Percentiles rank a stretch among this genome's conserved stretches.
These are phyloP conservation scores for Anoplius nigerrimus DNA, from an alignment of 2,888 invertebrate species.

Conservation along the genomic window DNA sequence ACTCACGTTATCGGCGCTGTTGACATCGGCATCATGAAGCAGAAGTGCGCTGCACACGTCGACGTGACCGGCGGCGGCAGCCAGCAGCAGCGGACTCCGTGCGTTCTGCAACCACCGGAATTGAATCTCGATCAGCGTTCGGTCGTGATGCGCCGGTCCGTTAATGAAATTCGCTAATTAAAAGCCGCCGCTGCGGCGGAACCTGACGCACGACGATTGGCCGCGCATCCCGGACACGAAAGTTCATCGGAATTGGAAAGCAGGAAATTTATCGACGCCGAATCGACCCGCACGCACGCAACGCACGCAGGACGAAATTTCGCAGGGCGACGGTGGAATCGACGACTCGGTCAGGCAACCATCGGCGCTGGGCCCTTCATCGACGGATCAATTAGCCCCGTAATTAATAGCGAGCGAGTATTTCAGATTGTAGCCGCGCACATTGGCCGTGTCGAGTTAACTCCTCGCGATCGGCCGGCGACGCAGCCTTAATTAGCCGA, in stretches of 20 bases:
- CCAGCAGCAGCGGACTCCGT: conserved; percentile 76
- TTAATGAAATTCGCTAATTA: not conserved
- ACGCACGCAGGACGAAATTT: not conserved
- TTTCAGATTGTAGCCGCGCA: conserved; percentile 39
- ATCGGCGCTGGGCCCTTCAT: conserved; percentile 19
- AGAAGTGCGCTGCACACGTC: conserved; percentile 76
- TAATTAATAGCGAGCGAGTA: conserved; percentile 49
- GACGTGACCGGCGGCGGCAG: conserved; percentile 77
- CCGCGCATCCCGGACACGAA: not conserved
- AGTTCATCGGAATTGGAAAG: not conserved
- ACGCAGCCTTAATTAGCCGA: conserved; percentile 40
- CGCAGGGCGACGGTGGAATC: not conserved
- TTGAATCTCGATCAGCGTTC: no score
- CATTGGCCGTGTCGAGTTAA: conserved; percentile 46
- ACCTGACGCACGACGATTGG: no score
- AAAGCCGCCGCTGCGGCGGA: not conserved
- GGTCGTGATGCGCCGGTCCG: not conserved
- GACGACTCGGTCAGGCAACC: not conserved
- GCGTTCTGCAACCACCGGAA: conserved; percentile 66
- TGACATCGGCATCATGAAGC: conserved; percentile 75
- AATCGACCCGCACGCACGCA: no score
- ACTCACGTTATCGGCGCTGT: conserved; percentile 77
- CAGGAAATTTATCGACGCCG: no score
- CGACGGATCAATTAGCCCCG: conserved; percentile 45
- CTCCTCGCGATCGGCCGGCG: conserved; percentile 26